Base-by-base conservation (phyloP, 2,888 invertebrate genomes). In the Nemotelus pantherinus region DNA sequence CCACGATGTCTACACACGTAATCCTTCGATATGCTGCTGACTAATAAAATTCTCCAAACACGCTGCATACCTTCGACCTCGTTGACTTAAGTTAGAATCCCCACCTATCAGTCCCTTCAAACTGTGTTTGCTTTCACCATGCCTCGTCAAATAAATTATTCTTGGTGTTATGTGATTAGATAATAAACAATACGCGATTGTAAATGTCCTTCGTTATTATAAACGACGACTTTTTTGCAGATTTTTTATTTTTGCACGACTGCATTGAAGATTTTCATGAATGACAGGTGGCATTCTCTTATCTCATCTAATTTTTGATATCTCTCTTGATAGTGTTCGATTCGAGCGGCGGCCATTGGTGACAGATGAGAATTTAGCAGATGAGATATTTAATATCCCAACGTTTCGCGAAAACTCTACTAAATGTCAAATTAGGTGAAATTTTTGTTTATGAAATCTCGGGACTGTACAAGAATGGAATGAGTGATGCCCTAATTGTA, bases 171-270 rank as follows among this genome's bases (percentile, higher is more conserved):
- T 97, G 87, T 99, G 99, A 86, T 99, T 43, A 99, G 89, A 87
- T 99, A 99, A 88, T 99, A 99, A 2, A 99, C 99, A 83, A 99
- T 98, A 79, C 99, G 90, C 78, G 97, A 94, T 87, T 99, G 98
- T 83, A 99, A 96, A 85, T 99, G 99, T 0, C 99, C 97, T 85
- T 97, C 96, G 84, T 96, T 96, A 84, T 96, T 96, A 84, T 96
- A 96, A 0, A 97, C 96, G 0, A 96, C 91, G 7, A 96, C 96
- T 85, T 96, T 96, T 84, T 94, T 92, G 2, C 96, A n/a, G n/a
- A n/a, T n/a, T n/a, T n/a, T n/a, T n/a, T n/a, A n/a, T n/a, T n/a
- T n/a, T n/a, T n/a, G n/a, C n/a, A n/a, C n/a, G n/a, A n/a, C 96
- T 0, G 96, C 96, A 87, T 96, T 95, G 85, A 94, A 98, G 80